Evolutionary conservation across 2,797 vertebrate species (phyloP), one percentile per base, ranked within the genome.

Genomic region (Acestrorhynchus altus): DNA sequence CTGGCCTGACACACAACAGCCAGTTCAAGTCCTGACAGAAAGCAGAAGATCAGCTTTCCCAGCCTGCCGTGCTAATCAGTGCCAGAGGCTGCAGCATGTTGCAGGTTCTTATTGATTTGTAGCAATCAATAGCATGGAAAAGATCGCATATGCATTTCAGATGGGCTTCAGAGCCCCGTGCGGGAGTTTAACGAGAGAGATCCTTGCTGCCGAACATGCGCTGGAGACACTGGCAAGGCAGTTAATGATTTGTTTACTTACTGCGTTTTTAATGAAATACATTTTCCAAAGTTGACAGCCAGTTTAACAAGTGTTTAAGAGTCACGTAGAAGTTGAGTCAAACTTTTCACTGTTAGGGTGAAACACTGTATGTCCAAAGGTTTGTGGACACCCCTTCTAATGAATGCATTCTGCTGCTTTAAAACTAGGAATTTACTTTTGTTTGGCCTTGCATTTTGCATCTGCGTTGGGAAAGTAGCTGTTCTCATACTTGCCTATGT

Each of bases 41-140:
- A 5, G 4, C 40, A 35, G 31, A 65, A 80, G 42, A 79, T 76
- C 76, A 66, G 74, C 70, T 79, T 81, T 74, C 70, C 76, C 76
- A 8, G 56, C 39, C 44, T 56, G 31, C 77, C 13, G 26, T 44
- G 46, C 77, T 74, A 71, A 84, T 82, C 83, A 64, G 75, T 77
- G 80, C 57, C 77, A 51, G 4, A 1, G 51, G 51, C 59, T 77
- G 51, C 59, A 77, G 54, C 59, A 4, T 31, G 47, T 18, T 60
- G 57, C 40, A 64, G 51, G 39, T 73, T 83, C 49, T 24, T 69
- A 79, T 81, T 28, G 82, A 83, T 83, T 54, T 9, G 5, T 40
- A 39, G 16, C 42, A 72, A 78, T 78, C 79, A 31, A 78, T 83
- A 54, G 54, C 47, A 65, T 75, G 81, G 70, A 80, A 64, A 31